These are phyloP conservation scores for Drosophila atripex DNA, from an alignment of 2,888 invertebrate genomes.

Conservation along the genomic window DNA sequence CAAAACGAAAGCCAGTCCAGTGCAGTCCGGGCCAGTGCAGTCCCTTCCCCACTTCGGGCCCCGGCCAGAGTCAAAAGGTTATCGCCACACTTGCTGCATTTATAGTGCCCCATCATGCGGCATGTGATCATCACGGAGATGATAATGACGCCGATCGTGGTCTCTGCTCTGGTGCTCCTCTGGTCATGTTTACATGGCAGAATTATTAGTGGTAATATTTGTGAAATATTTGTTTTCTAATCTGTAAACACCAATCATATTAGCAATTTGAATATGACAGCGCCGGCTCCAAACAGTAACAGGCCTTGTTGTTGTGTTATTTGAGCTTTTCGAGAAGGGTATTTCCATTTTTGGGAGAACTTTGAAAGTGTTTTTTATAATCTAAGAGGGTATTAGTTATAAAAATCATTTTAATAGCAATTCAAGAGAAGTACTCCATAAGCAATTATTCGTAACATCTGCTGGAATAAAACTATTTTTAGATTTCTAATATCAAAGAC, in stretches of 20 bases:
- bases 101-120: constrained; percentile 62
- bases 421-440: neutral
- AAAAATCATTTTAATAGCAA: no score
- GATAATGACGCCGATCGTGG: constrained; percentile 37
- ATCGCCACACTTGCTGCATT: constrained; percentile 78
- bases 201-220: constrained; percentile 81
- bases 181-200: constrained; percentile 59
- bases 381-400: neutral
- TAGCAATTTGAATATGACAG: constrained; percentile 83
- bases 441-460: no score
- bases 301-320: constrained; percentile 54
- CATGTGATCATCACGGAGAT: constrained; percentile 43
- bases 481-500: no score
- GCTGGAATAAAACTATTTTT: no score
- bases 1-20: constrained; percentile 37
- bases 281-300: constrained; percentile 71
- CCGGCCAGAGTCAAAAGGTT: constrained; percentile 80
- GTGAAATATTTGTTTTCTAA: constrained; percentile 83
- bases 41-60: constrained; percentile 33
- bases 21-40: constrained; percentile 23
- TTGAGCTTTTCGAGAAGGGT: constrained; percentile 1
- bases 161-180: constrained; percentile 23
- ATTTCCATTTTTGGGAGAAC: neutral
- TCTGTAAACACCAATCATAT: constrained; percentile 83
- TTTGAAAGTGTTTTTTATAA: neutral